Evolutionary conservation across 1,140 invertebrate genomes (phyloP), one percentile per base, ranked within the genome.

Genomic region (Zaprionus camerounensis): DNA sequence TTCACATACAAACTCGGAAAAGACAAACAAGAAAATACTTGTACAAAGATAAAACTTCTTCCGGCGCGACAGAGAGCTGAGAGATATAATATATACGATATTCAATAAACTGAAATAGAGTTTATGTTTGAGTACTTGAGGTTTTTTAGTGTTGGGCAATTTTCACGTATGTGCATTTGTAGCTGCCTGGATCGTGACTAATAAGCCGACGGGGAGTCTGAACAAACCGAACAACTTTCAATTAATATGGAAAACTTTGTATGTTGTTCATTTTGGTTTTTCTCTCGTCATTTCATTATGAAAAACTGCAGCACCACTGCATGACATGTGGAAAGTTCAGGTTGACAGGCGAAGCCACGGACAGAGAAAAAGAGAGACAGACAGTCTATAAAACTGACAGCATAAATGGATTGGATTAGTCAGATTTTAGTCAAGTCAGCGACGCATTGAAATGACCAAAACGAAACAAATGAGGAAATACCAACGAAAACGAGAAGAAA

Each of bases 391-490:
- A 78, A 88, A 88, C 88, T 91, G 87, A 91, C 88, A 91, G 84
- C 82, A 81, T 82, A 91, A 91, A 91, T 87, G 83, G 88, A 91
- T 83, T 81, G 84, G 85, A 88, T 88, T 85, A 88, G 71, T 53
- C 28, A 38, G 73, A 69, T 82, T 91, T 91, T 91, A 87, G 87
- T 81, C 83, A 88, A 91, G 88, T 91, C 87, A 91, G 80, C 66
- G 20, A 26, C 34, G 56, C 55, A 75, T 51, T 78, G 61, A 66
- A 76, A 75, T 76, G 62, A 20, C 59, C 56, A 71, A 51, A 51
- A 51, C 4, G 9, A 12, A 9, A 51, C 46, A 51, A 53, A 57
- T 58, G 22, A 44, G 51, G 26, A 58, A 61, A 51, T 36, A 22
- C 53, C 24, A 56, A 56, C 6, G 13, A 41, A 41, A n/a, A 41